Conservation (phyloP, 2,797 vertebrate species). For the Nannoperca australis region DNA sequence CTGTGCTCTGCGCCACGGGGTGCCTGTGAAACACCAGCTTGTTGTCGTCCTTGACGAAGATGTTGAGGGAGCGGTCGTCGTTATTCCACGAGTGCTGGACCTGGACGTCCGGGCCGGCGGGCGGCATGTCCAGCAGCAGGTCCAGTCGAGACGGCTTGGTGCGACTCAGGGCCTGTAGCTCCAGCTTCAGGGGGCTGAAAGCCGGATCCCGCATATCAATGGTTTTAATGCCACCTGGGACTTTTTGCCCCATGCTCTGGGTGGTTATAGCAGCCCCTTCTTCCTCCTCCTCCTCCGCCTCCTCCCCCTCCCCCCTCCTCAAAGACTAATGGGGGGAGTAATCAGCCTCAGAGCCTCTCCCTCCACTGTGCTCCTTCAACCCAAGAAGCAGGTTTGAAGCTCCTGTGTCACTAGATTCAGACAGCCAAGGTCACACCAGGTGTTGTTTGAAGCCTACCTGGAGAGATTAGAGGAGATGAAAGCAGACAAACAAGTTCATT, state of each 20-base stretch:
- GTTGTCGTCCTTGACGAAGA: slow-evolving; percentile 98
- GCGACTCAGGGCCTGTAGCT: slow-evolving; percentile 94
- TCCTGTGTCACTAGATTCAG: slow-evolving; percentile 56
- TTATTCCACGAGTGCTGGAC: slow-evolving; percentile 97
- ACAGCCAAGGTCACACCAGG: slow-evolving; percentile 57
- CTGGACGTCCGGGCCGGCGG: slow-evolving; percentile 88
- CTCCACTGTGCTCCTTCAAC: slow-evolving; percentile 69
- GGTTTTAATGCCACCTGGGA: slow-evolving; percentile 97
- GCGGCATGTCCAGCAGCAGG: slow-evolving; percentile 96
- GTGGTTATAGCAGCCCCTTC: slow-evolving; percentile 60
- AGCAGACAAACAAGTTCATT: slow-evolving; percentile 51
- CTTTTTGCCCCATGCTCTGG: slow-evolving; percentile 96
- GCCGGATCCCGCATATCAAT: slow-evolving; percentile 98
- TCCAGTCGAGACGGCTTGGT: slow-evolving; percentile 95
- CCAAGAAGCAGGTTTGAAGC: slow-evolving; percentile 35
- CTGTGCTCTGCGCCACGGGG: slow-evolving; percentile 98
- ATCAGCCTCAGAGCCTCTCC: slow-evolving; percentile 64
- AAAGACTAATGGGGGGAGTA: slow-evolving; percentile 76
- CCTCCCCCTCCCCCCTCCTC: slow-evolving; percentile 63
- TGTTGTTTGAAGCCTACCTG: slow-evolving; percentile 75
- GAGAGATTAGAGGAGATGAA: slow-evolving; percentile 67
- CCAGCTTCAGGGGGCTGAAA: slow-evolving; percentile 93
- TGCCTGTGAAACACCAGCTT: slow-evolving; percentile 97
- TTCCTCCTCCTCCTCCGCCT: slow-evolving; percentile 42
- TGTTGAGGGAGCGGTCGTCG: slow-evolving; percentile 95